These are phyloP conservation scores for Silurus aristotelis DNA, from an alignment of 2,797 vertebrate species.

Conservation along the genomic window DNA sequence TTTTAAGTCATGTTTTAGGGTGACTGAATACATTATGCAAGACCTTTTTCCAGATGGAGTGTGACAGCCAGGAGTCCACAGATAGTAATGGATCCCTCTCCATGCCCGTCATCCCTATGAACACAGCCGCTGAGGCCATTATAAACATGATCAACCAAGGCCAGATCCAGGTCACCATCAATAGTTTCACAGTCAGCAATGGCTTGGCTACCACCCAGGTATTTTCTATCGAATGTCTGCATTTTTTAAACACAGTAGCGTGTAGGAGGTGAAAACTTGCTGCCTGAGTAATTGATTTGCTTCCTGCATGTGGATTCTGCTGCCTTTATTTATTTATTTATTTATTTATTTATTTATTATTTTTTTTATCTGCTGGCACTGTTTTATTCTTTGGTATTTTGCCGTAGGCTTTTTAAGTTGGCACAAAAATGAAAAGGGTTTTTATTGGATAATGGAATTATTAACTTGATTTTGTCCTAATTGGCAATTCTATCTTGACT, in stretches of 20 bases:
- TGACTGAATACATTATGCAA: neutral
- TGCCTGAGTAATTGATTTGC: neutral
- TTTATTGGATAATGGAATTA: neutral
- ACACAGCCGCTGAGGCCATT: constrained; percentile 96
- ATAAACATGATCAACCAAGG: constrained; percentile 99
- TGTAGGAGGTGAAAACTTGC: neutral
- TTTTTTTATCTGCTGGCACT: neutral
- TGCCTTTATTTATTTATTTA: too few species aligned
- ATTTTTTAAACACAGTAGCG: neutral
- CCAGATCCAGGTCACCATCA: constrained; percentile 98
- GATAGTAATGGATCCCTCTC: constrained; percentile 89
- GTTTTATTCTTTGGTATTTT: neutral
- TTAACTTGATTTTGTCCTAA: neutral
- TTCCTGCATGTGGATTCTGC: neutral
- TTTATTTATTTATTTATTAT: too few species aligned
- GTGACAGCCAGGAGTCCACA: constrained; percentile 84
- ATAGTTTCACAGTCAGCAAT: constrained; percentile 96
- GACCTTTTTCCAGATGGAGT: constrained; percentile 87
- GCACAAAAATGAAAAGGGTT: neutral
- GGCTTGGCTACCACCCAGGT: constrained; percentile 98
- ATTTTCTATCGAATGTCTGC: constrained; percentile 36
- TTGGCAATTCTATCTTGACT: neutral
- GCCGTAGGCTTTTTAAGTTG: neutral
- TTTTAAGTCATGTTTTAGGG: neutral
- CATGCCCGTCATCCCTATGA: constrained; percentile 99